Percentiles rank a stretch among this genome's conserved stretches.
phyloP scores from a whole-genome alignment of 2,113 vertebrate species.

The Morone saxatilis region DNA sequence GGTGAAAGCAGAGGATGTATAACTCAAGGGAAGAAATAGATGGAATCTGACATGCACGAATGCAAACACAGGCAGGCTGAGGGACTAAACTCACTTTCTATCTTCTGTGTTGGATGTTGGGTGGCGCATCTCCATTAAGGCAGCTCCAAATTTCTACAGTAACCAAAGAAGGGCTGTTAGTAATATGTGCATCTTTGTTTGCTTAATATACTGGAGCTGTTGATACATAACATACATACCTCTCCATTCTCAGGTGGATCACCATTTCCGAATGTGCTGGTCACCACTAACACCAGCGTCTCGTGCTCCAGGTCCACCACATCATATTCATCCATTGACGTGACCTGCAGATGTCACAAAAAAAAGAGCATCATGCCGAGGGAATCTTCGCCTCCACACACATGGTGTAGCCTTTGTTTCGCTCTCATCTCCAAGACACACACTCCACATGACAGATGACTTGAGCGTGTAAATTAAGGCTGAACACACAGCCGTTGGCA shows the following conservation, averaged over 20 bases:
- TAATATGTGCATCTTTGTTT: background rate
- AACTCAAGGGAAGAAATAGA: background rate
- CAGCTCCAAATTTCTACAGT: slow-evolving; percentile 94
- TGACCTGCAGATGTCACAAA: slow-evolving; percentile 84
- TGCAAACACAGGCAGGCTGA: background rate
- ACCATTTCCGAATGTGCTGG: slow-evolving; percentile 97
- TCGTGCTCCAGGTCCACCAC: slow-evolving; percentile 95
- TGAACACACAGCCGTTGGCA: slow-evolving; percentile 60
- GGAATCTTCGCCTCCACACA: slow-evolving; percentile 3
- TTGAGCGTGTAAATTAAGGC: slow-evolving; percentile 58
- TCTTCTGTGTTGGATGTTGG: slow-evolving; percentile 93
- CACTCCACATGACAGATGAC: slow-evolving; percentile 54
- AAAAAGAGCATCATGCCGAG: background rate
- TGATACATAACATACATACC: slow-evolving; percentile 75
- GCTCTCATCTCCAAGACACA: slow-evolving; percentile 27
- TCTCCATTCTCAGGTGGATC: slow-evolving; percentile 97
- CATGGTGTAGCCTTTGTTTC: slow-evolving; percentile 9
- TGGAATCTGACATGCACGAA: background rate
- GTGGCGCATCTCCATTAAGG: slow-evolving; percentile 97
- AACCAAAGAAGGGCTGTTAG: slow-evolving; percentile 11
- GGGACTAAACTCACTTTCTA: slow-evolving; percentile 89
- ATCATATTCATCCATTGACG: slow-evolving; percentile 97
- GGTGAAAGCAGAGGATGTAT: background rate
- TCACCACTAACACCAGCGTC: slow-evolving; percentile 93
- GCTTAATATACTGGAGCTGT: background rate